Evolutionary conservation across 1,140 invertebrate genomes (phyloP).

Genomic region (Lanistes nyassanus): DNA sequence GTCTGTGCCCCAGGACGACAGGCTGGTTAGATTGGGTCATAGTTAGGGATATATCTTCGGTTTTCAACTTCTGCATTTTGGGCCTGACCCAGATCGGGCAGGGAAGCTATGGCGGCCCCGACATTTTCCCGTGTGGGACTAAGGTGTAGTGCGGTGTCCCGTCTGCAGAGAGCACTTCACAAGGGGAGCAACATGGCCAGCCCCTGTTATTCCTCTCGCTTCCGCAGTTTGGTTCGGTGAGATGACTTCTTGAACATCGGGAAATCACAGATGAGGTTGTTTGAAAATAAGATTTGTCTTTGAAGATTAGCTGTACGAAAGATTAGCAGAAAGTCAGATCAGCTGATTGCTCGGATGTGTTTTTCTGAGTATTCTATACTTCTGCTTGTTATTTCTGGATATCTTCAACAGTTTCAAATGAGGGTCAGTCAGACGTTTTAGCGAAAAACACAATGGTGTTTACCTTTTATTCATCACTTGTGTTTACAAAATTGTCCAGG

Average conservation of each 20-base stretch:
- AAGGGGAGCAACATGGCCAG: slow-evolving; percentile 25
- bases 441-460: too few relatives aligned
- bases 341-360: slow-evolving; percentile 5
- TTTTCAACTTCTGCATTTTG: background rate
- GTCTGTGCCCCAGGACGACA: slow-evolving; percentile 11
- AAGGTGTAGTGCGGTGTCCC: slow-evolving; percentile 10
- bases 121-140: slow-evolving; percentile 24
- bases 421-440: too few relatives aligned
- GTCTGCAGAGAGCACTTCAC: slow-evolving; percentile 19
- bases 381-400: too few relatives aligned
- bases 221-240: background rate
- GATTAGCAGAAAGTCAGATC: background rate
- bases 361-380: too few relatives aligned
- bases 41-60: slow-evolving; percentile 10
- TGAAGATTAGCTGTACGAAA: background rate
- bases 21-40: slow-evolving; percentile 4
- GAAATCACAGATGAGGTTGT: background rate
- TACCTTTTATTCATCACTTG: too few relatives aligned
- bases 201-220: background rate
- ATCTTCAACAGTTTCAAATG: too few relatives aligned
- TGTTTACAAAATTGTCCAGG: too few relatives aligned
- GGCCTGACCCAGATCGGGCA: slow-evolving; percentile 23
- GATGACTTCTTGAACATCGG: too few relatives aligned
- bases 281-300: background rate
- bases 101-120: slow-evolving; percentile 24